These are phyloP conservation scores for Amphimedon queenslandica DNA, from an alignment of 37 sponge, comb jelly and placozoan species.

Conservation along the genomic window DNA sequence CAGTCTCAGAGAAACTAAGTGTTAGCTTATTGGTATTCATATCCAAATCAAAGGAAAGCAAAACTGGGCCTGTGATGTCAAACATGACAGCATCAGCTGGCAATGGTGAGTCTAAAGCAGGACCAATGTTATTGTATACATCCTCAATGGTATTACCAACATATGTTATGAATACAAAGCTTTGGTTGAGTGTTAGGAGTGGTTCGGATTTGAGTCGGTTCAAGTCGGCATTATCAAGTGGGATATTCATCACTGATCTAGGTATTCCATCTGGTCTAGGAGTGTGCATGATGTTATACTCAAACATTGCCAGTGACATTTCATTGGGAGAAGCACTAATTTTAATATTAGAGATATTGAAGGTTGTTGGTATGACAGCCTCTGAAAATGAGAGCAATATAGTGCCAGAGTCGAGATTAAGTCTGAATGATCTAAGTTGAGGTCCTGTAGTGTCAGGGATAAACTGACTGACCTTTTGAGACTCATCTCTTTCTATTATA, in stretches of 20 bases:
- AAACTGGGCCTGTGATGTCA: conserved; percentile 53
- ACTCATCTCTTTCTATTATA: conserved; percentile 12
- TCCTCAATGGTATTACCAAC: conserved; percentile 53
- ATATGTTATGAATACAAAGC: conserved; percentile 47
- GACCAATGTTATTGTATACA: conserved; percentile 60
- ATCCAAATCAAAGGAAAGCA: conserved; percentile 60
- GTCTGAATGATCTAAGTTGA: conserved; percentile 42
- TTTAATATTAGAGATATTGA: conserved; percentile 32
- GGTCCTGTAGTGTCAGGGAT: conserved; percentile 63
- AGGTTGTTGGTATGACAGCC: conserved; percentile 61
- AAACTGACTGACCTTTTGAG: conserved; percentile 23
- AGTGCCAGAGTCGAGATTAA: conserved; percentile 45
- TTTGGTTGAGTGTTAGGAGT: conserved; percentile 25
- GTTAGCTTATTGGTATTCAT: conserved; percentile 49
- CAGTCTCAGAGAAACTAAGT: conserved; percentile 76
- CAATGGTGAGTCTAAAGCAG: conserved; percentile 5
- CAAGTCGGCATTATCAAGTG: conserved; percentile 37
- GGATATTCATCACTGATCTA: conserved; percentile 34
- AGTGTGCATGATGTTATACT: conserved; percentile 28
- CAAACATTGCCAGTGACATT: background rate
- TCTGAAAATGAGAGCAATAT: conserved; percentile 70
- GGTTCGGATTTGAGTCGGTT: conserved; percentile 75
- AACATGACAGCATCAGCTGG: conserved; percentile 28
- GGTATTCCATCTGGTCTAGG: conserved; percentile 28
- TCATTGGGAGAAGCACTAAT: conserved; percentile 17